Evolutionary conservation across 2,797 vertebrate species (phyloP), one percentile per base, ranked within the genome.

Genomic region (Microctenopoma lineatum): DNA sequence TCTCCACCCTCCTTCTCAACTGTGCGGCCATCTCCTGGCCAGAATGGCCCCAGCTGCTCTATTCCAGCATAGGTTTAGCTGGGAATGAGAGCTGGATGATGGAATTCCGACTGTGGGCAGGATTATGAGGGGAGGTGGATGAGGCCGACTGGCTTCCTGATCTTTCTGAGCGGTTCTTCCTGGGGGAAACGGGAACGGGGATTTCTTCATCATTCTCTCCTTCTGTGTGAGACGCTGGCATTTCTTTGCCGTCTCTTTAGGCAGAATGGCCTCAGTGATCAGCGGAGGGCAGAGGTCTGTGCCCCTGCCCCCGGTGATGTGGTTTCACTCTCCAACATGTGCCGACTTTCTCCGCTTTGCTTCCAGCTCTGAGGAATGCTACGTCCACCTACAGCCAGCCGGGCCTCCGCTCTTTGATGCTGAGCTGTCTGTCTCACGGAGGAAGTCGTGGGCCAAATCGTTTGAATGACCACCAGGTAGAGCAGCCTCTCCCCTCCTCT

Each of bases 61-160:
- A 79, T 84, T 84, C 82, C 86, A 64, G 75, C 84, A 66, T 71
- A 57, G 77, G 73, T 87, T 92, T 82, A 85, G 79, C 73, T 11
- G 75, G 62, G 78, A 85, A 83, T 47, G 84, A 81, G 86, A 91
- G 84, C 81, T 67, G 84, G 83, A 89, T 85, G 89, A 87, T 83
- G 87, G 84, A 90, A 91, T 90, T 87, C 84, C 34, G 72, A 74
- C 90, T 81, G 77, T 80, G 80, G 87, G 86, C 78, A 48, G 84
- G 83, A 85, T 88, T 84, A 85, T 34, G 79, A 72, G 47, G 70
- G 52, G 71, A 77, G 83, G 84, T 80, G 86, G 83, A 85, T 68
- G 87, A 90, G 78, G 81, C 77, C 75, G 82, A 73, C 67, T 52
- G 87, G 70, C 73, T 81, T 73, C 87, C 87, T 85, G 87, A 88